Evolutionary conservation across 2,888 invertebrate genomes (phyloP), one percentile per base, ranked within the genome.

Genomic region (Chrysodeixis includens): DNA sequence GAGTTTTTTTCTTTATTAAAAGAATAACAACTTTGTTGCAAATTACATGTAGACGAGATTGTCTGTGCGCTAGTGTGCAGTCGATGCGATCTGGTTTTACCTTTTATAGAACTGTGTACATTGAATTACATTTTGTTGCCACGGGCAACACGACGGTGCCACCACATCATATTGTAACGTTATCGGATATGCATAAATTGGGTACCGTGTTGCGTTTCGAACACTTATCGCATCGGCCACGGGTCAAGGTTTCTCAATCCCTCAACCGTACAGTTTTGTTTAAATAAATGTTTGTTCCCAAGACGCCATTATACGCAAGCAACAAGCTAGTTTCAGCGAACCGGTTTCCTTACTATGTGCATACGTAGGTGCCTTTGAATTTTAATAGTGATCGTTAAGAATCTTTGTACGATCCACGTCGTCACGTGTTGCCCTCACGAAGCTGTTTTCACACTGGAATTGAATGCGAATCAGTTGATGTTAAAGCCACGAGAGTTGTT

Each of bases 201-300:
- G 9, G 12, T 30, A 26, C n/a, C 61, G 40, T 52, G 40, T 59
- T 56, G 40, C 56, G 46, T 32, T 10, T 61, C 61, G 44, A 14
- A 20, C 20, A 53, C 26, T 46, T 77, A 72, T 71, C 67, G 20
- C 30, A 56, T 63, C 66, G 64, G 76, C 56, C 72, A 61, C 52
- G 32, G 76, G 68, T 79, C 77, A 77, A 77, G 77, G 77, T 55
- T 64, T 79, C 53, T 20, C 22, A 51, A 62, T 53, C 40, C 10
- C 30, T 53, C 58, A 53, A 62, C 78, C 59, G 57, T 56, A 40
- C 54, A 30, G 55, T 59, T 26, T 44, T 65, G 54, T 74, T 62
- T 58, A 56, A 70, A 67, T 70, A 62, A 56, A 62, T 58, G 9
- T 51, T 62, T 58, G 61, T 58, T 35, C 40, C 62, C 54, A 54